A percentile compares a stretch with the other conserved stretches of the same genome.
phyloP scores from a whole-genome alignment of 1,140 invertebrate genomes.

The Subanguina moxae region DNA sequence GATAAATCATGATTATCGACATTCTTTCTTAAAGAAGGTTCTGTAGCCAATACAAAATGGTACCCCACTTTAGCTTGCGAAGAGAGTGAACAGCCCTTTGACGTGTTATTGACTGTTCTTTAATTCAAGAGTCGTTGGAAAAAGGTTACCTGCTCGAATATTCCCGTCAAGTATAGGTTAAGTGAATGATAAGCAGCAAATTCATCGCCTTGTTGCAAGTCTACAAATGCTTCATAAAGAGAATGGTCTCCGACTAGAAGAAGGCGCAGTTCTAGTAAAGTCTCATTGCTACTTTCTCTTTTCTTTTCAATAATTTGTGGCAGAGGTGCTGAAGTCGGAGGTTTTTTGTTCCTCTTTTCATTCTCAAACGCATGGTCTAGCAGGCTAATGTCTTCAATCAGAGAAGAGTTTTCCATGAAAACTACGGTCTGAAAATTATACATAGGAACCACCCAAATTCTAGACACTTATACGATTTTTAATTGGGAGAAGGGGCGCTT shows the following conservation, averaged over 20 bases:
- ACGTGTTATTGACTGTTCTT: too few species aligned
- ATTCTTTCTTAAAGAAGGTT: too few species aligned
- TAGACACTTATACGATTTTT: too few species aligned
- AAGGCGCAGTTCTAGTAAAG: neutral
- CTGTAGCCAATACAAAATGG: too few species aligned
- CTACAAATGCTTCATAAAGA: conserved; percentile 21
- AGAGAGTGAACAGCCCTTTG: too few species aligned
- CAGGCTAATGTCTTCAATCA: conserved; percentile 17
- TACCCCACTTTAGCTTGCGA: too few species aligned
- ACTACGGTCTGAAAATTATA: conserved; percentile 6
- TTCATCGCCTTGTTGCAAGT: conserved; percentile 18
- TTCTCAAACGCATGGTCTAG: conserved; percentile 7
- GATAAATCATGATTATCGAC: too few species aligned
- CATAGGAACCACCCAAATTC: too few species aligned
- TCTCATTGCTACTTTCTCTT: conserved; percentile 1
- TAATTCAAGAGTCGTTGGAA: too few species aligned
- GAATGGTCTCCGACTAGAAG: conserved; percentile 23
- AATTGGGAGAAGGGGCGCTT: too few species aligned
- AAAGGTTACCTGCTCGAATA: conserved; percentile 11
- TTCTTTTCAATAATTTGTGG: neutral
- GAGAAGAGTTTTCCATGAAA: conserved; percentile 19
- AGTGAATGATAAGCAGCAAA: conserved; percentile 23
- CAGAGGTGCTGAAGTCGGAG: neutral
- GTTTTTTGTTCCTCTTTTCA: conserved; percentile 4
- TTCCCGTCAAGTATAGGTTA: conserved; percentile 15